These are phyloP conservation scores for Alviniconcha strummeri DNA, from an alignment of 2,888 invertebrate species.

Conservation along the genomic window DNA sequence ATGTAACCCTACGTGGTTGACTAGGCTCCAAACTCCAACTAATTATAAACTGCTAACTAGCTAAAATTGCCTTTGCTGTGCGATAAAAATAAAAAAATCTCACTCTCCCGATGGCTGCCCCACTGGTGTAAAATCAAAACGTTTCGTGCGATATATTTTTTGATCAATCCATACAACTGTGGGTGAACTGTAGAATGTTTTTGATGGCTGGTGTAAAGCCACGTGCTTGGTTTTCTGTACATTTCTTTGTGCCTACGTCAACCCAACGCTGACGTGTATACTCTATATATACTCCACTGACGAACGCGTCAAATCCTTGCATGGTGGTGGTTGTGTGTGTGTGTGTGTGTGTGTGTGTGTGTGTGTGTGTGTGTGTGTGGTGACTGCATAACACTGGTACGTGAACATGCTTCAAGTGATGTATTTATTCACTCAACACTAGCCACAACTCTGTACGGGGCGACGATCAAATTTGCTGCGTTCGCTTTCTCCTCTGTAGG, in stretches of 20 bases:
- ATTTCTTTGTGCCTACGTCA: no score
- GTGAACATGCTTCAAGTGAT: background rate
- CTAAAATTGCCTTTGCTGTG: background rate
- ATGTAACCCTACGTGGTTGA: background rate
- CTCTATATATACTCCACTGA: no score
- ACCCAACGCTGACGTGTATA: no score
- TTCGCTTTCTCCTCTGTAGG: no score
- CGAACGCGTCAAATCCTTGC: no score
- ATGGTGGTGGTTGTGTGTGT: background rate
- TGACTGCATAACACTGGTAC: background rate
- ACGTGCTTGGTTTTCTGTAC: background rate
- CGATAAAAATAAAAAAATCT: background rate
- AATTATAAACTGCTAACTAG: background rate
- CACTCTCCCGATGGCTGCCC: background rate
- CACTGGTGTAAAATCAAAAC: background rate
- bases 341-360: background rate
- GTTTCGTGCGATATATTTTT: background rate
- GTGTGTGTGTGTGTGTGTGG: background rate
- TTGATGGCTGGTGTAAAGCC: background rate
- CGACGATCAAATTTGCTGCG: background rate
- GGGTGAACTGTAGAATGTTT: background rate
- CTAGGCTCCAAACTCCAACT: background rate
- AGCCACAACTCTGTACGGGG: no score
- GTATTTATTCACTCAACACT: no score
- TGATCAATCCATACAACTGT: background rate